Evolutionary conservation across 2,888 invertebrate genomes (phyloP), one percentile per base, ranked within the genome.

Genomic region (Sericinus montela): DNA sequence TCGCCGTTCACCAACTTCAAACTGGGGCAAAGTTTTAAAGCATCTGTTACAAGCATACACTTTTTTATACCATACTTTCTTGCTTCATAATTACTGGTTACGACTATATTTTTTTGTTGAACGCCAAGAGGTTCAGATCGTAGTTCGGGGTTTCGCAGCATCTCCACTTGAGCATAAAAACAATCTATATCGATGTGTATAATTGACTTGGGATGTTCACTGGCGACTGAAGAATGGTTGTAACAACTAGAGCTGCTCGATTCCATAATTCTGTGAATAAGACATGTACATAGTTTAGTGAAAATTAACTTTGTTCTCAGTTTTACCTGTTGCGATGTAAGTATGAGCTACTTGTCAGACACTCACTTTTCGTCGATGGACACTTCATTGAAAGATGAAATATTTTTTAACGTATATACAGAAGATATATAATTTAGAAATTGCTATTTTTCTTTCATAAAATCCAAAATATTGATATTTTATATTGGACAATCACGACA

Each of bases 81-180:
- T 5, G 96, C 96, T 54, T 93, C 82, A 72, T 97, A 96, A 79
- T 97, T 97, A 67, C 94, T 93, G 7, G 96, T 97, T 37, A 96
- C 95, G 7, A 97, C 92, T 51, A 94, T 90, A 75, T 93, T 94
- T 72, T 96, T 96, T 79, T 97, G 96, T 74, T 95, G 94, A 30
- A 97, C 91, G 45, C 96, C 96, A 55, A 96, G 76, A 23, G 95
- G 95, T 60, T 92, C 90, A 45, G 85, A 82, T 54, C 90, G 88
- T 45, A 94, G 78, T 61, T 91, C 88, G 2, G 95, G 94, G 72
- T 94, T 91, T 59, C 91, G 91, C 49, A 94, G 74, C 90, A 94
- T 94, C 82, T 96, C 95, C 57, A 96, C 95, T 90, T 96, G 95
- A 52, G 95, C 95, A 81, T 95, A 96, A 81, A 94, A 96, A 75